Base-by-base conservation (phyloP, 2,888 invertebrate species). In the Lymantria dispar region DNA sequence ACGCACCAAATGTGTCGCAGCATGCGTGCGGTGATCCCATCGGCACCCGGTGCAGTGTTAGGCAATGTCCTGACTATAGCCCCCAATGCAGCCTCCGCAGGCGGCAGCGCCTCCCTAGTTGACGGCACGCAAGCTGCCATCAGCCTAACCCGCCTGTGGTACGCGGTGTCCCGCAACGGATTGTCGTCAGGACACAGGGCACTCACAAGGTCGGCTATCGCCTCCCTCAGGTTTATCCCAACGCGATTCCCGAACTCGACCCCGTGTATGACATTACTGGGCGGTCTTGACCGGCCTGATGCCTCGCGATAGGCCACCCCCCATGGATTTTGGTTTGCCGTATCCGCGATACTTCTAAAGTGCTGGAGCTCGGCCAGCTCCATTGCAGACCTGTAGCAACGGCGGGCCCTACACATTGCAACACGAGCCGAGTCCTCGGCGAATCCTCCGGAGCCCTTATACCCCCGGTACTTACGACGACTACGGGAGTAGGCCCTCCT, bases 111-210 rank as follows among this genome's bases (percentile, higher is more conserved):
- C 8, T 57, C 55, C 0, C 0, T 3, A 0, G 68, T 66, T 0
- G 54, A 11, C 0, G 67, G 69, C 0, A 43, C 10, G 11, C 51
- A 48, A 60, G 68, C 70, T 7, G 46, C 47, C 0, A 62, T 0
- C 0, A n/a, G n/a, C n/a, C 70, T 45, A 0, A 73, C 60, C 8
- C 46, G 44, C 2, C 42, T 3, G 40, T 72, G 74, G n/a, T 67
- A 64, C 0, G 7, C n/a, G 0, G 58, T 37, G 44, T 72, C 70
- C 1, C 0, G 7, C 0, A 29, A 5, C 1, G 29, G 9, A 7
- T 59, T 48, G 31, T 72, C 72, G 14, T 70, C 73, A 0, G 70
- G 73, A 13, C 68, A 76, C n/a, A 74, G 42, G 0, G n/a, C 1
- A 11, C 12, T 1, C 0, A 47, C 8, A 0, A 50, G 43, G n/a